Conservation (phyloP, 1,140 invertebrate species). For the Agrypnia vestita region DNA sequence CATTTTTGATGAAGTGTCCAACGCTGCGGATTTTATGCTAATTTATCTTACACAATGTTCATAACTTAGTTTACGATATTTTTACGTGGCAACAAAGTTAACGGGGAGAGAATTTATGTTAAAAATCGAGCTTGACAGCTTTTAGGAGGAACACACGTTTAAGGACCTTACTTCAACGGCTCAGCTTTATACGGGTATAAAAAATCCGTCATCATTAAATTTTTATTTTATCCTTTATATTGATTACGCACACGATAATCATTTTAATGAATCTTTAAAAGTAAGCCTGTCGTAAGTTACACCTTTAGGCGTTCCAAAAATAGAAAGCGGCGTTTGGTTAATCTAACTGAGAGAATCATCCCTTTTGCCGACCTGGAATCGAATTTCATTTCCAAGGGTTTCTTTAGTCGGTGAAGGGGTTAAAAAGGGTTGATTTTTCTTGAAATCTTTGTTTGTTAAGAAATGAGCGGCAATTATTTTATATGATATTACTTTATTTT, state of each 20-base stretch:
- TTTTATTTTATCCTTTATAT: slow-evolving; percentile 22
- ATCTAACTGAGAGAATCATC: not conserved
- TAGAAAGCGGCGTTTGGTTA: not conserved
- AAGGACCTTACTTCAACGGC: slow-evolving; percentile 2
- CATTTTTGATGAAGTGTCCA: not conserved
- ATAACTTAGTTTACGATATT: slow-evolving; percentile 40
- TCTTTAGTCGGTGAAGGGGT: too few relatives aligned
- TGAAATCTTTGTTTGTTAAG: too few relatives aligned
- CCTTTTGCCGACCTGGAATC: not conserved
- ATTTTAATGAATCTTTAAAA: slow-evolving; percentile 16
- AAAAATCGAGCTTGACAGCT: slow-evolving; percentile 20
- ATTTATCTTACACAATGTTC: slow-evolving; percentile 40
- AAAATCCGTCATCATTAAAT: slow-evolving; percentile 20
- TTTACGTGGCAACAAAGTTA: slow-evolving; percentile 40
- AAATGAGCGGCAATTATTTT: too few relatives aligned
- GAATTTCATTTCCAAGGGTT: too few relatives aligned
- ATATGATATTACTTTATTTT: too few relatives aligned
- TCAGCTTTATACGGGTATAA: slow-evolving; percentile 5
- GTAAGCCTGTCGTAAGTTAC: not conserved
- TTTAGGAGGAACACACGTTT: slow-evolving; percentile 13
- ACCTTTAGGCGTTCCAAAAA: not conserved
- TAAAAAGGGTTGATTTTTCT: too few relatives aligned
- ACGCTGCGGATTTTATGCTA: slow-evolving; percentile 34
- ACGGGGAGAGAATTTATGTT: slow-evolving; percentile 31
- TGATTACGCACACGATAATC: not conserved